These are phyloP conservation scores for Sceliomorpha sp. DNA, from an alignment of 2,888 invertebrate species.

Conservation along the genomic window DNA sequence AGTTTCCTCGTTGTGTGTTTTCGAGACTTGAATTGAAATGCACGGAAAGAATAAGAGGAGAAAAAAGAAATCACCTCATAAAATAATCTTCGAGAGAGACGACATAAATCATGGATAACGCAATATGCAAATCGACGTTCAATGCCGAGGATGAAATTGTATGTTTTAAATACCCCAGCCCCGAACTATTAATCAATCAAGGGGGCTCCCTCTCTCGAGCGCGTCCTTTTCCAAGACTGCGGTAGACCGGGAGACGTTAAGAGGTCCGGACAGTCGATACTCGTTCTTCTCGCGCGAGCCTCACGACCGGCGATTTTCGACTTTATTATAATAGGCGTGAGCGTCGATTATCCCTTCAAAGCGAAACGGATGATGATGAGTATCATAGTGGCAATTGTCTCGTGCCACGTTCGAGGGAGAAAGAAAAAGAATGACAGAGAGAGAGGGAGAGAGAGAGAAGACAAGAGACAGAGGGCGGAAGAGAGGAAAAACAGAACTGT, in stretches of 20 bases:
- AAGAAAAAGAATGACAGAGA: no score
- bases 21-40: slow-evolving; percentile 32
- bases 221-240: slow-evolving; percentile 39
- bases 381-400: slow-evolving; percentile 71
- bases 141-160: slow-evolving; percentile 16
- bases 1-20: neutral
- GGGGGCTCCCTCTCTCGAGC: slow-evolving; percentile 6
- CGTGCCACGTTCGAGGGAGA: slow-evolving; percentile 64
- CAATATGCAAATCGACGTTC: slow-evolving; percentile 45
- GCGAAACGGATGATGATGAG: slow-evolving; percentile 71
- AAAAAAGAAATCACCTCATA: slow-evolving; percentile 29
- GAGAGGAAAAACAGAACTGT: slow-evolving; percentile 62
- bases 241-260: slow-evolving; percentile 19
- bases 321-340: slow-evolving; percentile 64
- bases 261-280: slow-evolving; percentile 11
- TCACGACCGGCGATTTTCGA: slow-evolving; percentile 8
- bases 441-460: no score
- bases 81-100: slow-evolving; percentile 22
- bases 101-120: slow-evolving; percentile 43
- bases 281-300: slow-evolving; percentile 12
- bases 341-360: slow-evolving; percentile 67
- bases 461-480: no score
- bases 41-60: slow-evolving; percentile 30
- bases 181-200: slow-evolving; percentile 39
- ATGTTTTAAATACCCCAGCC: slow-evolving; percentile 17